A percentile compares a stretch with the other conserved stretches of the same genome.
Evolutionary conservation across 1,140 invertebrate genomes (phyloP).

Genomic region (Trichonephila clavata): DNA sequence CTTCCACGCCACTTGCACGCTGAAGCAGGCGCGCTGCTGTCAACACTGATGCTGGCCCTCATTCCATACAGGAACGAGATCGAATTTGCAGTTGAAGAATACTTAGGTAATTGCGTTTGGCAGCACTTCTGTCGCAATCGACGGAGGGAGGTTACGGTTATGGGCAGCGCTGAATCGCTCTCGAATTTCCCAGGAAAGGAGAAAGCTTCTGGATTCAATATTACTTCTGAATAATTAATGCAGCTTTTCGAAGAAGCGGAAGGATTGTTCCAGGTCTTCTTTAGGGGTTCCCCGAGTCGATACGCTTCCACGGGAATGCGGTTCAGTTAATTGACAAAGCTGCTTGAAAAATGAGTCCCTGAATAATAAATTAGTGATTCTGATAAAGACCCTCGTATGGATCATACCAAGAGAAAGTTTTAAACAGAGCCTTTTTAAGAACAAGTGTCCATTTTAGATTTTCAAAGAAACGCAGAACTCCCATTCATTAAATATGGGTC

Average conservation of each 20-base stretch:
- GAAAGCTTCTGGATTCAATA: background rate
- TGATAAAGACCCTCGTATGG: no score
- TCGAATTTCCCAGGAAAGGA: background rate
- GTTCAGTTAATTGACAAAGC: background rate
- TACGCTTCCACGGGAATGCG: background rate
- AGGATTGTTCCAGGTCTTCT: background rate
- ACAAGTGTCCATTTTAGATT: no score
- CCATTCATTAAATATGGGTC: no score
- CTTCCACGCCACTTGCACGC: no score
- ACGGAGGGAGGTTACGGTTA: conserved; percentile 15
- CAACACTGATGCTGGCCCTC: no score
- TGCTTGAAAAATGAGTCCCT: background rate
- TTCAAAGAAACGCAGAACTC: no score
- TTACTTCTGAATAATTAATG: conserved; percentile 3
- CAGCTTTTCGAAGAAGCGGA: background rate
- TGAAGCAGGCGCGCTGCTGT: no score
- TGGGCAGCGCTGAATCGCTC: conserved; percentile 13
- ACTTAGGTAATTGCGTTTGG: conserved; percentile 20
- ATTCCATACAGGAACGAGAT: background rate
- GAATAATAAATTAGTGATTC: no score
- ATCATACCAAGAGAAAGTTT: no score
- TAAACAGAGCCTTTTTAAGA: no score
- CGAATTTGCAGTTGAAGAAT: conserved; percentile 23
- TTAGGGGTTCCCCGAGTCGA: background rate
- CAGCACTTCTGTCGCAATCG: conserved; percentile 10